phyloP scores from a whole-genome alignment of 2,888 invertebrate species.

The Shargacucullia verbasci region DNA sequence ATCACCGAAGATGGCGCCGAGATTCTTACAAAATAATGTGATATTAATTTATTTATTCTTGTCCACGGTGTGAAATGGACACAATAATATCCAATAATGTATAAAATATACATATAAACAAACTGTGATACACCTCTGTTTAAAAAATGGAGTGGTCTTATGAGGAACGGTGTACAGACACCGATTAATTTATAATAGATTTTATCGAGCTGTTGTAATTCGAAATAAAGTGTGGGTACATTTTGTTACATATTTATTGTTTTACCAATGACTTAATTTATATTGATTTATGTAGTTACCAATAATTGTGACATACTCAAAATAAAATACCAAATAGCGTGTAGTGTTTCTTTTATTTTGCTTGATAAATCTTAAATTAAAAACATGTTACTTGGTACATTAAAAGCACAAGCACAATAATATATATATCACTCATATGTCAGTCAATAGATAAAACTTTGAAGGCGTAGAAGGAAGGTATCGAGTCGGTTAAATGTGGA shows the following conservation, averaged over 20 bases:
- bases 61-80: conserved; percentile 4
- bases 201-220: conserved; percentile 1
- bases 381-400: conserved; percentile 85
- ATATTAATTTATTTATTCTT: conserved; percentile 22
- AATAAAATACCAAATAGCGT: conserved; percentile 71
- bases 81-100: neutral
- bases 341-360: conserved; percentile 81
- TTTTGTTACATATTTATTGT: too few relatives aligned
- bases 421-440: conserved; percentile 83
- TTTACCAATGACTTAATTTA: conserved; percentile 4
- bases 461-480: conserved; percentile 83
- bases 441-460: conserved; percentile 84
- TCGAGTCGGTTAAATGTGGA: conserved; percentile 65
- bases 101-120: neutral
- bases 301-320: neutral
- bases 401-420: conserved; percentile 87
- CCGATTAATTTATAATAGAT: neutral
- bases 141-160: neutral
- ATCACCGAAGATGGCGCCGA: conserved; percentile 94
- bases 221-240: too few relatives aligned
- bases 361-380: conserved; percentile 80
- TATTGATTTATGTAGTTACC: conserved; percentile 7
- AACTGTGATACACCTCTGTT: conserved; percentile 38
- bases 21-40: conserved; percentile 90
- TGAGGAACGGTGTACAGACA: neutral